Evolutionary conservation across 1,140 invertebrate genomes (phyloP).

Genomic region (Araneus ventricosus): DNA sequence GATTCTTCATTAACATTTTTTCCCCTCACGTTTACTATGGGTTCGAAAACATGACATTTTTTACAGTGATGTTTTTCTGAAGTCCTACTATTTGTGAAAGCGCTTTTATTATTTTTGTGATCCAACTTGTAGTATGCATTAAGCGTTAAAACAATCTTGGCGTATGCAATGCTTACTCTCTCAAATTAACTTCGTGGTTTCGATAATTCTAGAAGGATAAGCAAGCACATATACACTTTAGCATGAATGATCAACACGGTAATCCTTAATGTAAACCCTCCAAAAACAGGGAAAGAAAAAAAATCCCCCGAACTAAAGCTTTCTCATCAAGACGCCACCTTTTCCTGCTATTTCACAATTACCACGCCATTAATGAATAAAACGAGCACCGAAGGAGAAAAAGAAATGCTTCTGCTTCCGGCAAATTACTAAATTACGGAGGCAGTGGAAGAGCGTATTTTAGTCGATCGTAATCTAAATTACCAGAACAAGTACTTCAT

Average conservation of each 20-base stretch:
- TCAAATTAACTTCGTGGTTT: neutral
- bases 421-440: constrained; percentile 66
- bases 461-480: constrained; percentile 72
- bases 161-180: neutral
- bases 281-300: neutral
- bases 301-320: neutral
- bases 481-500: constrained; percentile 73
- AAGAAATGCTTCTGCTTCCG: constrained; percentile 40
- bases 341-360: constrained; percentile 54
- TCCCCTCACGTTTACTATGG: too few species aligned
- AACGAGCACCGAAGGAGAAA: constrained; percentile 32
- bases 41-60: too few species aligned
- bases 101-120: too few species aligned
- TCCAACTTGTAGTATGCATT: neutral
- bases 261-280: neutral
- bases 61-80: too few species aligned
- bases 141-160: neutral
- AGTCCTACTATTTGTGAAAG: too few species aligned
- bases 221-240: neutral
- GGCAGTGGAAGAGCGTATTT: constrained; percentile 62
- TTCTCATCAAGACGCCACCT: constrained; percentile 21
- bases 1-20: too few species aligned
- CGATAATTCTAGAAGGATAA: neutral
- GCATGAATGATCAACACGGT: constrained; percentile 13
- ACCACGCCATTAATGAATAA: constrained; percentile 59